Conservation (phyloP, 2,888 invertebrate species). For the Stenichneumon culpator region DNA sequence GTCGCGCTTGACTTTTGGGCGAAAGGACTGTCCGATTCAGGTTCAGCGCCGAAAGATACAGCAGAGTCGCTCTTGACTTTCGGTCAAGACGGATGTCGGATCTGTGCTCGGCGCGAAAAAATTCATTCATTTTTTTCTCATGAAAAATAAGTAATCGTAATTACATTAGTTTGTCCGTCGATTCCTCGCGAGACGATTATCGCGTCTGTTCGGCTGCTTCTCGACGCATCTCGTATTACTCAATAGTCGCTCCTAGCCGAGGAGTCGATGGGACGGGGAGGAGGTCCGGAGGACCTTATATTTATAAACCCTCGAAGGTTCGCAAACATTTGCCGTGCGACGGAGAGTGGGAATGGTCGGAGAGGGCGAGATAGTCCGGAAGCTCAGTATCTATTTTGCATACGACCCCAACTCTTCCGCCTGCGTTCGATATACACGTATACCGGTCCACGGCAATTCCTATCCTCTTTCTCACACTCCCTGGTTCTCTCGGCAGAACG, state of each 20-base stretch:
- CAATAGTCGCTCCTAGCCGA: not conserved
- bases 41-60: too few relatives aligned
- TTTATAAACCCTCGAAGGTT: conserved; percentile 60
- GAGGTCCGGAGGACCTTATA: conserved; percentile 36
- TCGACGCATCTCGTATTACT: not conserved
- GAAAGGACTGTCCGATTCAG: too few relatives aligned
- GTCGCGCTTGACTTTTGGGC: too few relatives aligned
- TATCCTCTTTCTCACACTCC: conserved; percentile 52
- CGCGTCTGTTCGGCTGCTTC: not conserved
- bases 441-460: conserved; percentile 21
- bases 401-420: conserved; percentile 52
- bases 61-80: too few relatives aligned
- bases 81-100: too few relatives aligned
- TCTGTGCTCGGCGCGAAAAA: too few relatives aligned
- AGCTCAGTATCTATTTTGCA: conserved; percentile 66
- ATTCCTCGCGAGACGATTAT: not conserved
- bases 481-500: conserved; percentile 6
- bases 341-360: conserved; percentile 50
- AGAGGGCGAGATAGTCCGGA: conserved; percentile 64
- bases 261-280: not conserved
- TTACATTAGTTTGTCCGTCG: not conserved
- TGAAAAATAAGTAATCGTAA: not conserved
- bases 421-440: conserved; percentile 8
- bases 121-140: too few relatives aligned
- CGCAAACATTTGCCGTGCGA: conserved; percentile 55